phyloP scores from a whole-genome alignment of 2,888 invertebrate species.

The Anodontia alba region DNA sequence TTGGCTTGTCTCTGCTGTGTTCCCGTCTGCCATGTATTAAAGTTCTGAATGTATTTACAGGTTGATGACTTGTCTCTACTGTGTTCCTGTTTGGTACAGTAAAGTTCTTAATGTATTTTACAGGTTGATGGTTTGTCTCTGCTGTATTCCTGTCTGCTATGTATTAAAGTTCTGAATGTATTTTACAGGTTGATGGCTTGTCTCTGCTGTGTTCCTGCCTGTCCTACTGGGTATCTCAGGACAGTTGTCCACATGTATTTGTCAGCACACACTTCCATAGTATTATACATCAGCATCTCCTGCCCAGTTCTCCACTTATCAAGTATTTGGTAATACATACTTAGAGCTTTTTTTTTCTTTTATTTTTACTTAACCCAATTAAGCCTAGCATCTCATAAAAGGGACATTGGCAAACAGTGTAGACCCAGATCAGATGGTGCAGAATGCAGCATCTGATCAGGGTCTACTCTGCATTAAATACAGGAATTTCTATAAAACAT shows the following conservation, averaged over 20 bases:
- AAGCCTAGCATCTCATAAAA: too few relatives aligned
- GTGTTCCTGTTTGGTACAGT: too few relatives aligned
- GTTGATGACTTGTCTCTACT: too few relatives aligned
- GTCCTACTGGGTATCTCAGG: constrained; percentile 88
- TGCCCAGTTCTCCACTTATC: constrained; percentile 87
- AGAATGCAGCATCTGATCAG: too few relatives aligned
- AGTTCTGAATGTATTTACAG: too few relatives aligned
- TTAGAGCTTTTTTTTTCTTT: too few relatives aligned
- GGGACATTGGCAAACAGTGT: too few relatives aligned
- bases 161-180: too few relatives aligned
- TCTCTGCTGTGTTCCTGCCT: constrained; percentile 90
- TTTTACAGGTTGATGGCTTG: constrained; percentile 89
- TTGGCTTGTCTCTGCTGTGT: constrained; percentile 91
- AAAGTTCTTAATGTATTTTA: background rate
- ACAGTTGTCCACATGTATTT: constrained; percentile 90
- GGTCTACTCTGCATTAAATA: too few relatives aligned
- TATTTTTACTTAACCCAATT: too few relatives aligned
- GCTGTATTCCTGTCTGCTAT: constrained; percentile 89
- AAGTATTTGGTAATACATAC: constrained; percentile 86
- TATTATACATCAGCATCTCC: constrained; percentile 86
- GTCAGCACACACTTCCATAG: constrained; percentile 92
- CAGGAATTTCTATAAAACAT: too few relatives aligned
- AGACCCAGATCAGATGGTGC: too few relatives aligned
- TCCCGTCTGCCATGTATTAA: constrained; percentile 90
- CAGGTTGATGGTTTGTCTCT: constrained; percentile 91